Base-by-base conservation (phyloP, 2,797 vertebrate species). In the Sylvilagus floridanus region DNA sequence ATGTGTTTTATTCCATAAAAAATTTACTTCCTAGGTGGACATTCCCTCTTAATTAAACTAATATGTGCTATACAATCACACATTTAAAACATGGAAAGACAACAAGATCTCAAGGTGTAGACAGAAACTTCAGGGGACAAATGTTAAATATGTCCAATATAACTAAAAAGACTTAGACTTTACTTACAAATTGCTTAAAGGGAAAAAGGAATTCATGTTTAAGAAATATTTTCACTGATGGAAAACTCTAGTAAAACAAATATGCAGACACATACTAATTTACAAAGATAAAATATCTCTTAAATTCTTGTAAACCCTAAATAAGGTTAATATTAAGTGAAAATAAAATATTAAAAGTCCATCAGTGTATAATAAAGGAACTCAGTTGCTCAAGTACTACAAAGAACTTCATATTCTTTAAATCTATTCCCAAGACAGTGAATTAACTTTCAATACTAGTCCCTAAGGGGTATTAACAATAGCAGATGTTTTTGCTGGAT, bases 1-100 rank as follows among this genome's bases (percentile, higher is more conserved):
- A 84, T 91, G 7, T 62, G 63, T 79, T 96, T 88, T 97, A 97
- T 97, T 97, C 97, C 96, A 95, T 92, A 97, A 98, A 98, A 97
- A 78, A 28, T 91, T 65, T 90, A 69, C 81, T 96, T 89, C 54
- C 28, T 95, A 93, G 73, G 42, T 95, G 26, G 90, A 37, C n/a
- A 95, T 94, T 93, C 90, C 72, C 50, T 75, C 63, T 95, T 95
- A 47, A 84, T 93, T 97, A 97, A 92, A 93, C 71, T 96, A 91
- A 94, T 86, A 88, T 57, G 65, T 93, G 32, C 63, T 68, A 84
- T 14, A 87, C 6, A 97, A 37, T 68, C 21, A 52, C 68, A 94
- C 75, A 89, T 88, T 72, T 77, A 24, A 85, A 95, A 94, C 66
- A 95, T 37, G 32, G 65, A 54, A 77, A 63, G 54, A 60, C 24